A percentile compares a stretch with the other conserved stretches of the same genome.
Conservation (phyloP, 2,113 vertebrate genomes). For the Tautogolabrus adspersus region DNA sequence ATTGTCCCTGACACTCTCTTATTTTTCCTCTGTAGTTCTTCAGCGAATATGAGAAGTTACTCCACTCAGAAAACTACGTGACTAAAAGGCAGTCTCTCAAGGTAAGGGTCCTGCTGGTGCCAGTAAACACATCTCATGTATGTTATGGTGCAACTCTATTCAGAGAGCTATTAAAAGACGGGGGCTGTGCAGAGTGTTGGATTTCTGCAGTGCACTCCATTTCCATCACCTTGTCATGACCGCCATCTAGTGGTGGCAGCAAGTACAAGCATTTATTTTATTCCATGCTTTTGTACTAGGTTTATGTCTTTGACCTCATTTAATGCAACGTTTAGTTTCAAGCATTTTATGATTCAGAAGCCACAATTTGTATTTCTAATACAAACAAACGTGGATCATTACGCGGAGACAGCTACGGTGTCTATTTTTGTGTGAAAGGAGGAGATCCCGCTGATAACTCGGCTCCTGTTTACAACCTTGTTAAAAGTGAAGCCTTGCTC, state of each 20-base stretch:
- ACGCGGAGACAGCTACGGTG: too few species aligned
- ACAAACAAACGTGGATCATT: too few species aligned
- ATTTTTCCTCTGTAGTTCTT: conserved; percentile 88
- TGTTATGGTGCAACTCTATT: conserved; percentile 15
- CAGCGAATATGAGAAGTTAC: conserved; percentile 97
- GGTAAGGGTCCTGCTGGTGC: conserved; percentile 80
- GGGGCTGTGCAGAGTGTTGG: conserved; percentile 33
- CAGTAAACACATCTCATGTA: conserved; percentile 52
- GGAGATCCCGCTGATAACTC: too few species aligned
- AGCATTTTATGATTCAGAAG: too few species aligned
- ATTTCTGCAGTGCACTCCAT: conserved; percentile 42
- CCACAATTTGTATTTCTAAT: not conserved
- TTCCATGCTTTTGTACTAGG: not conserved
- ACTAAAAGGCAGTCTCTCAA: conserved; percentile 98
- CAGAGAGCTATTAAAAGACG: conserved; percentile 49
- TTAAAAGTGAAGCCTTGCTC: too few species aligned
- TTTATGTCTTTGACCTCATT: not conserved
- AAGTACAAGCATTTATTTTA: not conserved
- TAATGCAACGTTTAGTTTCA: not conserved
- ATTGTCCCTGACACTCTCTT: not conserved
- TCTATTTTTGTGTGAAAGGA: too few species aligned
- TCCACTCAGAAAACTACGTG: conserved; percentile 98
- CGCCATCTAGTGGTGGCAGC: conserved; percentile 62
- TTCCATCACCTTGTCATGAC: not conserved
- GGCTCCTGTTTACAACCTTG: too few species aligned